Evolutionary conservation across 2,888 invertebrate genomes (phyloP).

Genomic region (Troilus luridus): DNA sequence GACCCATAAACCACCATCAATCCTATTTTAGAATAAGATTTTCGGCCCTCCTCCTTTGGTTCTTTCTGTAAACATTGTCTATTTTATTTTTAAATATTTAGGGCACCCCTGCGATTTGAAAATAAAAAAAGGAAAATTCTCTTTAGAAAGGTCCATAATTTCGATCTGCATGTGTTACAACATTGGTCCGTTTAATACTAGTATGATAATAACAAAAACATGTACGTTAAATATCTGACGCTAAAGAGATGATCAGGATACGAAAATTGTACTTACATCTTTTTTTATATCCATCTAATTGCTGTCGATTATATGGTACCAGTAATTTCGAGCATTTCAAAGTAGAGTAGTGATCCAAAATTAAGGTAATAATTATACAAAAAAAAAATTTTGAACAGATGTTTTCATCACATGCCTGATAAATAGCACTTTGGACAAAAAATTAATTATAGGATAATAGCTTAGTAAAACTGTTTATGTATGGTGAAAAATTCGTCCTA

Average conservation of each 20-base stretch:
- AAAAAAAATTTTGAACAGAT: not conserved
- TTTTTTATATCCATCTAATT: not conserved
- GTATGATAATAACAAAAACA: no score
- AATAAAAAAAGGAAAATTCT: not conserved
- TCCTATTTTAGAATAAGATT: not conserved
- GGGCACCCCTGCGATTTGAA: not conserved
- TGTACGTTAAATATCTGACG: not conserved
- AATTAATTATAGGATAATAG: no score
- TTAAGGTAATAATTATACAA: not conserved
- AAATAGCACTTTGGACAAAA: not conserved
- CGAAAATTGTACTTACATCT: not conserved
- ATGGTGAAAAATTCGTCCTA: not conserved
- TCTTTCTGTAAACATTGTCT: not conserved
- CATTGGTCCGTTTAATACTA: no score
- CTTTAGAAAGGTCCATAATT: not conserved
- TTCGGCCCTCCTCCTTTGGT: not conserved
- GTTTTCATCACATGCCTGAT: not conserved
- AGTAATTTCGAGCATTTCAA: not conserved
- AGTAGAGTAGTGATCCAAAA: not conserved
- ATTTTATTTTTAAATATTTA: not conserved
- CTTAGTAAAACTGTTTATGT: no score
- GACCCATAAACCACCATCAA: slow-evolving; percentile 8
- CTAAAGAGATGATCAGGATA: not conserved
- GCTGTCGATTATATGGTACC: not conserved
- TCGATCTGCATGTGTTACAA: no score